Conservation (phyloP, 1,140 invertebrate genomes). For the Hyles vespertilio region DNA sequence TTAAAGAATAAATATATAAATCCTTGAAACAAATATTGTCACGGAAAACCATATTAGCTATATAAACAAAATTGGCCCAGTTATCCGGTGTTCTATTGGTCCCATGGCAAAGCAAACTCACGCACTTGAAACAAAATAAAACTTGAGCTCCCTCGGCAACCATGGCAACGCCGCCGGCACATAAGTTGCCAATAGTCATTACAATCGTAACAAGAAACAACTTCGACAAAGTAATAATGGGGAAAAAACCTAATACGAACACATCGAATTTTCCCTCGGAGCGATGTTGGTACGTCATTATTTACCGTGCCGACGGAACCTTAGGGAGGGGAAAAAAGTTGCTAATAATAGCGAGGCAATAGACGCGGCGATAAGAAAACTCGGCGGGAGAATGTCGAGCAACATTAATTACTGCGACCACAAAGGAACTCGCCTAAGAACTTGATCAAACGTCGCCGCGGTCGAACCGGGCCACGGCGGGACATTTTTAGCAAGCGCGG, state of each 20-base stretch:
- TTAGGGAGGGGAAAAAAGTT: slow-evolving; percentile 11
- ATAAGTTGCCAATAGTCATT: slow-evolving; percentile 8
- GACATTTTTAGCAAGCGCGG: slow-evolving; percentile 18
- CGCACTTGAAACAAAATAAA: no score
- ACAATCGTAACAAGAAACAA: slow-evolving; percentile 11
- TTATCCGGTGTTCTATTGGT: no score
- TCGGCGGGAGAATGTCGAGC: slow-evolving; percentile 21
- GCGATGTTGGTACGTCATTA: slow-evolving; percentile 19
- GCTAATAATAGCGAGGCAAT: slow-evolving; percentile 16
- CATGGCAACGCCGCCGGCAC: background rate
- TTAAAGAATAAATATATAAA: no score
- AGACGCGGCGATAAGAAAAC: slow-evolving; percentile 31
- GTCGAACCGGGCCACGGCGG: slow-evolving; percentile 21
- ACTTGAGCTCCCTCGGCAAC: background rate
- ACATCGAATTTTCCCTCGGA: slow-evolving; percentile 16
- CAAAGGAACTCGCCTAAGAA: slow-evolving; percentile 40
- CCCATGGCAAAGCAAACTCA: no score
- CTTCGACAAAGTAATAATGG: slow-evolving; percentile 14
- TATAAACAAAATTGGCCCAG: no score
- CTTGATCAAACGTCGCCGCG: slow-evolving; percentile 23
- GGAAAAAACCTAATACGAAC: slow-evolving; percentile 13
- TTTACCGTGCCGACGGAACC: slow-evolving; percentile 22
- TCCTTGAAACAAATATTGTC: no score
- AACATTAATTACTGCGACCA: slow-evolving; percentile 40
- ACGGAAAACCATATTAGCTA: no score